Evolutionary conservation across 2,113 vertebrate genomes (phyloP).

Genomic region (Zosterops hypoxanthus): DNA sequence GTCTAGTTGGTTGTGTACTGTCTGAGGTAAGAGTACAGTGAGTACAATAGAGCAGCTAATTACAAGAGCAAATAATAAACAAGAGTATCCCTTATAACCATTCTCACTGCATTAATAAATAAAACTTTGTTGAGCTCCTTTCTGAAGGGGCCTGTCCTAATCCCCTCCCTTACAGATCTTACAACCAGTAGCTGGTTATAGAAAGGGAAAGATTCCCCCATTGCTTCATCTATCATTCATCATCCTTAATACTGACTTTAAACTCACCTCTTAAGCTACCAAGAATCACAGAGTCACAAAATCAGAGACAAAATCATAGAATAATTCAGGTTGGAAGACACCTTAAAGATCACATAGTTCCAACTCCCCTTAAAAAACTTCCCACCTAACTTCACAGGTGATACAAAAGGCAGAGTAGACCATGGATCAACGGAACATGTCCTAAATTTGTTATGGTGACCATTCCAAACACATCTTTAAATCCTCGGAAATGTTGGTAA

Average conservation of each 20-base stretch:
- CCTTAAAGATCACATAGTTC: background rate
- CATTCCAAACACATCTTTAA: background rate
- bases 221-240: background rate
- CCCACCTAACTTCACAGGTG: background rate
- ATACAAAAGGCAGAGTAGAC: background rate
- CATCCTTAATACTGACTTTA: background rate
- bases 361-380: background rate
- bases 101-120: background rate
- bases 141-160: background rate
- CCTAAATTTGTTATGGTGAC: background rate
- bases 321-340: background rate
- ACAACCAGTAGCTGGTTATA: background rate
- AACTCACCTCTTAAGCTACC: background rate
- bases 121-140: background rate
- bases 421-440: background rate
- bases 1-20: background rate
- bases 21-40: fast-evolving
- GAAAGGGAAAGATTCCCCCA: background rate
- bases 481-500: background rate
- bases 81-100: background rate
- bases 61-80: background rate
- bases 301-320: background rate
- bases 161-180: background rate
- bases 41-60: background rate
- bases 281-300: background rate